A percentile compares a stretch with the other conserved stretches of the same genome.
Evolutionary conservation across 2,888 invertebrate genomes (phyloP).

Genomic region (Neoaliturus tenellus): DNA sequence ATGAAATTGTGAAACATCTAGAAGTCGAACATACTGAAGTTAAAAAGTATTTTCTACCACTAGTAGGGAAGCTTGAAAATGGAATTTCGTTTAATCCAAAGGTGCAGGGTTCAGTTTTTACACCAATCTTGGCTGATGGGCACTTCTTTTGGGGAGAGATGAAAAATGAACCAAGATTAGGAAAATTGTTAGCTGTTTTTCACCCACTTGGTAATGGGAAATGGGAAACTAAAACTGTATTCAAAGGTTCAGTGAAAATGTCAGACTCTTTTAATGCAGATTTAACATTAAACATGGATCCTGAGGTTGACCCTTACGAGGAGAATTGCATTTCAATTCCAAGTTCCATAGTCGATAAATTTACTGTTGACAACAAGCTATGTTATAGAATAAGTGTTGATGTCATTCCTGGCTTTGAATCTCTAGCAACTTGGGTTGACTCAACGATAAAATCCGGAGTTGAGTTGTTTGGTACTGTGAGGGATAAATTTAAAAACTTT

Average conservation of each 20-base stretch:
- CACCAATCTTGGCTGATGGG: neutral
- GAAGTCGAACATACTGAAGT: neutral
- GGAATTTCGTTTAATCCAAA: neutral
- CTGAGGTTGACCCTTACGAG: neutral
- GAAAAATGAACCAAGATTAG: neutral
- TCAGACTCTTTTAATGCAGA: no score
- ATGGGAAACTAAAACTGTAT: neutral
- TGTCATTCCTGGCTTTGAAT: neutral
- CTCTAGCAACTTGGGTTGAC: neutral
- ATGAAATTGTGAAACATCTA: neutral
- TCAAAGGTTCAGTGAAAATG: neutral
- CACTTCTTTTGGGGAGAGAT: constrained; percentile 28
- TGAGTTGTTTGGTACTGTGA: no score
- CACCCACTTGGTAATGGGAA: neutral
- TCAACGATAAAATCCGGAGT: neutral
- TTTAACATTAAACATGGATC: neutral
- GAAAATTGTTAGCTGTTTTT: neutral
- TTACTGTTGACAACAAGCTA: neutral
- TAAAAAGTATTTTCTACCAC: neutral
- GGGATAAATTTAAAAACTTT: neutral
- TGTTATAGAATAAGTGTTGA: neutral
- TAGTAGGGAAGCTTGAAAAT: neutral
- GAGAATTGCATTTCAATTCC: constrained; percentile 28
- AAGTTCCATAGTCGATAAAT: neutral
- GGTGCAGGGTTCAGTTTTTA: neutral